A percentile compares a stretch with the other conserved stretches of the same genome.
Evolutionary conservation across 2,888 invertebrate species (phyloP).

Genomic region (Chymomyza procnemis): DNA sequence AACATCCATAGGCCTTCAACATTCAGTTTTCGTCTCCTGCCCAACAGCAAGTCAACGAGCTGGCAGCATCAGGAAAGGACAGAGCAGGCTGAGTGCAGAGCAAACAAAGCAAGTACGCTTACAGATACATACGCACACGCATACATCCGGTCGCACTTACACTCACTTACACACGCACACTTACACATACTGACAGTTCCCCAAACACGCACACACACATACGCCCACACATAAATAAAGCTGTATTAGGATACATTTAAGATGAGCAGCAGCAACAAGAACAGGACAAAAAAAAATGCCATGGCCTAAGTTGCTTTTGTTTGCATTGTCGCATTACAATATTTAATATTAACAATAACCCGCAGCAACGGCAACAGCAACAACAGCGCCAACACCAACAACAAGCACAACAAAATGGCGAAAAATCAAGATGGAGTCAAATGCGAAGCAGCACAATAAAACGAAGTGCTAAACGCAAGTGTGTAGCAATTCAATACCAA

Average conservation of each 20-base stretch:
- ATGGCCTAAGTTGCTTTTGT: background rate
- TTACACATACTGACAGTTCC: background rate
- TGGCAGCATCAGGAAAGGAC: slow-evolving; percentile 17
- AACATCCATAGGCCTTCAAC: background rate
- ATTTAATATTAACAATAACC: slow-evolving; percentile 12
- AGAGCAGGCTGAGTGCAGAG: slow-evolving; percentile 40
- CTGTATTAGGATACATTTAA: background rate
- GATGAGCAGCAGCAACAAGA: background rate
- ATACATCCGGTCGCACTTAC: background rate
- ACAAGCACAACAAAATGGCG: background rate
- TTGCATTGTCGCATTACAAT: slow-evolving; percentile 9
- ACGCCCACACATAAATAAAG: background rate
- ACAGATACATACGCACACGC: background rate
- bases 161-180: background rate
- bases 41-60: background rate
- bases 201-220: background rate
- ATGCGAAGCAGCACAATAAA: slow-evolving; percentile 6
- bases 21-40: background rate
- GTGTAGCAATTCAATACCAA: slow-evolving; percentile 26
- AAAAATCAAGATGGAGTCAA: background rate
- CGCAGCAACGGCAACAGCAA: background rate
- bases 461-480: slow-evolving; percentile 28
- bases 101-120: slow-evolving; percentile 27
- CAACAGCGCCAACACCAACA: background rate
- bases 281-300: background rate